Evolutionary conservation across 2,113 vertebrate genomes (phyloP).

Genomic region (Pseudorasbora parva): DNA sequence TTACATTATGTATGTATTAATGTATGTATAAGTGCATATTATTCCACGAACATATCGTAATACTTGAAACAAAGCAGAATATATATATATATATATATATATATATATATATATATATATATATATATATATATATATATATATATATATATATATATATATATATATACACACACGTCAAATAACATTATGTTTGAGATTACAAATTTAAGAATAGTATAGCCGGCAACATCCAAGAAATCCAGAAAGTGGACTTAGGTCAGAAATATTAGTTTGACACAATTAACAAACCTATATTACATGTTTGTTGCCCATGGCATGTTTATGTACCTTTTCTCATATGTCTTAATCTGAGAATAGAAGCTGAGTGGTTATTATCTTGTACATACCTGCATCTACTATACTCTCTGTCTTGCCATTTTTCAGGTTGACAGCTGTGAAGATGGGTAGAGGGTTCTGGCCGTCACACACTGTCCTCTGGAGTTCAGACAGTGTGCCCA

Average conservation of each 20-base stretch:
- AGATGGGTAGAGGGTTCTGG: conserved; percentile 88
- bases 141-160: too few species aligned
- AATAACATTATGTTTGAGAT: neutral
- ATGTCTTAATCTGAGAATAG: neutral
- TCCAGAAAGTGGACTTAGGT: neutral
- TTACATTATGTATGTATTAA: neutral
- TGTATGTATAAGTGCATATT: neutral
- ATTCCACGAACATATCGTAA: neutral
- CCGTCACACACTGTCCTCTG: conserved; percentile 75
- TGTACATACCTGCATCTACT: conserved; percentile 50
- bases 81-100: too few species aligned
- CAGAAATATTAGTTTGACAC: neutral
- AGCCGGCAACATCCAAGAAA: neutral
- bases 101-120: too few species aligned
- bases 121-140: too few species aligned
- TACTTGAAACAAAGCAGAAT: neutral
- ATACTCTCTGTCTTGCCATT: conserved; percentile 63
- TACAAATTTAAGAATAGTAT: neutral
- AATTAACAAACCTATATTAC: neutral
- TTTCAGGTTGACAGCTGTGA: conserved; percentile 85
- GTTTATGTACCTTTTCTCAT: neutral
- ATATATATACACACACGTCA: too few species aligned
- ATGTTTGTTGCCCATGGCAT: neutral
- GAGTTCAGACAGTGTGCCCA: conserved; percentile 81
- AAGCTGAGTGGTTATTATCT: neutral